These are phyloP conservation scores for Clunio marinus DNA, from an alignment of 2,888 invertebrate species.

Conservation along the genomic window DNA sequence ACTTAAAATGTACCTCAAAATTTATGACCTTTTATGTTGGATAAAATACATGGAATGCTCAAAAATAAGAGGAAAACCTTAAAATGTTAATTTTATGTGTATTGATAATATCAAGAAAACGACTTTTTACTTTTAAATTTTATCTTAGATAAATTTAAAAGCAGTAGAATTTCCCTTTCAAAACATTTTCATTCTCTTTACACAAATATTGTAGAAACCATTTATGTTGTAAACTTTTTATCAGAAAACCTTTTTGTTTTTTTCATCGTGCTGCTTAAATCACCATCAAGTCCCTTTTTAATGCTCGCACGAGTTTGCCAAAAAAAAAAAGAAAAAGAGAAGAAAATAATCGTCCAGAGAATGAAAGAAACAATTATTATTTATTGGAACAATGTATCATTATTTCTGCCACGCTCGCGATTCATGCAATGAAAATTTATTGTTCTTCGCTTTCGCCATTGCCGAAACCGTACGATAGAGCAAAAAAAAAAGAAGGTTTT, in stretches of 20 bases:
- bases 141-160: too few species aligned
- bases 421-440: constrained; percentile 26
- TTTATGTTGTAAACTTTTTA: too few species aligned
- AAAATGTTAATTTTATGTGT: too few species aligned
- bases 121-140: too few species aligned
- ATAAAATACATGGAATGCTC: neutral
- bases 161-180: too few species aligned
- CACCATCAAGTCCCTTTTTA: constrained; percentile 9
- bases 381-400: constrained; percentile 37
- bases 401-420: constrained; percentile 31
- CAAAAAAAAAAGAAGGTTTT: neutral
- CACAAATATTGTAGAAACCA: too few species aligned
- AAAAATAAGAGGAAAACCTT: neutral
- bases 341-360: too few species aligned
- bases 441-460: neutral
- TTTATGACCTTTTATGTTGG: neutral
- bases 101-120: too few species aligned
- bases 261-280: neutral
- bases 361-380: constrained; percentile 36
- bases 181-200: too few species aligned
- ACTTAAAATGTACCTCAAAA: neutral
- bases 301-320: constrained; percentile 2
- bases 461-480: too few species aligned
- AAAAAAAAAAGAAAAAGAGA: neutral
- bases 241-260: too few species aligned